Evolutionary conservation across 2,113 vertebrate genomes (phyloP), one percentile per base, ranked within the genome.

Genomic region (Takifugu bimaculatus): DNA sequence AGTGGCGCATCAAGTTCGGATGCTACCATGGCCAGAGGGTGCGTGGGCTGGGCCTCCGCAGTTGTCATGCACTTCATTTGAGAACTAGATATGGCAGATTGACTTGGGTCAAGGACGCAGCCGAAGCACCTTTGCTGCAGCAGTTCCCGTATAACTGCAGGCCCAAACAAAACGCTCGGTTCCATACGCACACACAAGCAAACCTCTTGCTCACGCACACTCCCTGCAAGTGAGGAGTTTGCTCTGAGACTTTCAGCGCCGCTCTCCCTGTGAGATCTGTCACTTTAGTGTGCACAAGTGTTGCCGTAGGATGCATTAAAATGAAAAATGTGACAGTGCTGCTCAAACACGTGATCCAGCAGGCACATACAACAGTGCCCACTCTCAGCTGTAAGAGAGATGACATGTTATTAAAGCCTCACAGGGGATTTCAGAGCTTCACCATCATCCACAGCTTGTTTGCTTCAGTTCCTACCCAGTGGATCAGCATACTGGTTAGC

Each of bases 361-460:
- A 25, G 12, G 6, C 43, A 57, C 57, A 27, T 56, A 39, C 55
- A 1, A 25, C 25, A 11, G 43, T 61, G 28, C 76, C 70, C 73
- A 70, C 65, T 70, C 61, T 70, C 54, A 2, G 61, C 70, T 65
- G 60, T 32, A 56, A 49, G 67, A 74, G 49, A 63, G 48, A 71
- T 75, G 75, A 73, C 78, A 78, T 65, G 43, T 76, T 67, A 81
- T 82, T 68, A 83, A 80, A 74, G 35, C 74, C 77, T 75, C 1
- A 50, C n/a, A n/a, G 77, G 58, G 66, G 55, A 66, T 56, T 50
- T 26, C 68, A 59, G 51, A 68, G 57, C 56, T 54, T 53, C 52
- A 13, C 50, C 54, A 13, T 70, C 69, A 63, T 76, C 55, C 39
- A 57, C 65, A 66, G 53, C 74, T 59, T 60, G 63, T 45, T 65